A percentile compares a stretch with the other conserved stretches of the same genome.
phyloP scores from a whole-genome alignment of 2,888 invertebrate species.

The Pollenia angustigena region DNA sequence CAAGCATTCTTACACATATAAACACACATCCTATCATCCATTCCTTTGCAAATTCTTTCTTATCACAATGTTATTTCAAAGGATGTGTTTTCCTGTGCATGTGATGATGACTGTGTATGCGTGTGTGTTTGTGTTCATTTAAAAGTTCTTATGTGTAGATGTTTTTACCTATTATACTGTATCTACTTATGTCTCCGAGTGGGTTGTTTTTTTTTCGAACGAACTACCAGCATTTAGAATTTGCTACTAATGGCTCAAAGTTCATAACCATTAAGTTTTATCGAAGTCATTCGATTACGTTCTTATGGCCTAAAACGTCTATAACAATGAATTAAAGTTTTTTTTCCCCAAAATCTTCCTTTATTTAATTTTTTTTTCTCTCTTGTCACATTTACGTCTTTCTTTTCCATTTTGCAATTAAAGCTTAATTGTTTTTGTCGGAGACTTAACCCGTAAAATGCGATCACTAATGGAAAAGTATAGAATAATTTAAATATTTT shows the following conservation, averaged over 20 bases:
- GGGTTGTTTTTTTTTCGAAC: background rate
- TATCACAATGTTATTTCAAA: slow-evolving; percentile 5
- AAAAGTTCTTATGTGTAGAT: background rate
- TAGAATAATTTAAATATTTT: too few species aligned
- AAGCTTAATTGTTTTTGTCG: slow-evolving; percentile 43
- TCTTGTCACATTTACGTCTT: slow-evolving; percentile 2
- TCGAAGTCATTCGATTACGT: slow-evolving; percentile 62
- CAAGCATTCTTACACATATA: background rate
- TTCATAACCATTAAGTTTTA: slow-evolving; percentile 65
- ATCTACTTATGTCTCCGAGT: background rate
- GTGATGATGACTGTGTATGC: background rate
- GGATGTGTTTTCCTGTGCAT: background rate
- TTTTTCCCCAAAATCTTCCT: background rate
- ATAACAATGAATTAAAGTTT: slow-evolving; percentile 19
- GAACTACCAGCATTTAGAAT: slow-evolving; percentile 55
- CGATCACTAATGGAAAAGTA: background rate
- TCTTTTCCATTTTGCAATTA: background rate
- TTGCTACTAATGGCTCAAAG: slow-evolving; percentile 58
- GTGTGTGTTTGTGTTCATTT: background rate
- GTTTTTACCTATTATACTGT: background rate
- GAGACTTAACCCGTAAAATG: slow-evolving; percentile 25
- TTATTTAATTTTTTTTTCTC: slow-evolving; percentile 9
- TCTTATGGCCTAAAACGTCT: slow-evolving; percentile 53
- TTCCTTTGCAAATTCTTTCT: background rate
- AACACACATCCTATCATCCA: background rate